Evolutionary conservation across 2,113 vertebrate genomes (phyloP).

Genomic region (Anolis carolinensis): DNA sequence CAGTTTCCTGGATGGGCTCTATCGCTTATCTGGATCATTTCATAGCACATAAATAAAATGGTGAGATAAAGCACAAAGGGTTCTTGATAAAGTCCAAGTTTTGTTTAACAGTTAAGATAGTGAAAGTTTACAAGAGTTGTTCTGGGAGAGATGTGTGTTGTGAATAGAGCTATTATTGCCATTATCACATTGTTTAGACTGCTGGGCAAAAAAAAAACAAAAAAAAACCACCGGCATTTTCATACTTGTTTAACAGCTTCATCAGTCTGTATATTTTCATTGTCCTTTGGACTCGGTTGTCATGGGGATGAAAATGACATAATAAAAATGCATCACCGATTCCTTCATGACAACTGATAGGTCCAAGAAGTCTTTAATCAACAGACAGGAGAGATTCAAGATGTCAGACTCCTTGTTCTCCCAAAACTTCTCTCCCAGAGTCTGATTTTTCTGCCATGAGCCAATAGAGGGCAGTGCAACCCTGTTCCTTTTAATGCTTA

Average conservation of each 20-base stretch:
- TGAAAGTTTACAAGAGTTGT: constrained; percentile 56
- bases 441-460: constrained; percentile 16
- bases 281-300: constrained; percentile 13
- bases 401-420: background rate
- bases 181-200: background rate
- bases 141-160: constrained; percentile 39
- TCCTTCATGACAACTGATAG: constrained; percentile 35
- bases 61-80: constrained; percentile 39
- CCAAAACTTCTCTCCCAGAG: background rate
- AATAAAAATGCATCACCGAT: background rate
- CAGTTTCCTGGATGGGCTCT: background rate
- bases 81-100: constrained; percentile 39
- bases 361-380: constrained; percentile 12
- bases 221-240: background rate
- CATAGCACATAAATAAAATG: constrained; percentile 20
- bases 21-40: constrained; percentile 21
- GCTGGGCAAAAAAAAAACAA: background rate
- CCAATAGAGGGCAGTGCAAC: constrained; percentile 91
- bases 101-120: constrained; percentile 47
- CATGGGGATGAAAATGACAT: constrained; percentile 13
- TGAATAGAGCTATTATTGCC: constrained; percentile 36
- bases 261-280: background rate
- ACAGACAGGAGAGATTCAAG: background rate
- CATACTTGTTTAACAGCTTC: background rate
- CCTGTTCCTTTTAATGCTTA: constrained; percentile 58